Conservation (phyloP, 2,113 vertebrate genomes). For the Anguilla japonica region DNA sequence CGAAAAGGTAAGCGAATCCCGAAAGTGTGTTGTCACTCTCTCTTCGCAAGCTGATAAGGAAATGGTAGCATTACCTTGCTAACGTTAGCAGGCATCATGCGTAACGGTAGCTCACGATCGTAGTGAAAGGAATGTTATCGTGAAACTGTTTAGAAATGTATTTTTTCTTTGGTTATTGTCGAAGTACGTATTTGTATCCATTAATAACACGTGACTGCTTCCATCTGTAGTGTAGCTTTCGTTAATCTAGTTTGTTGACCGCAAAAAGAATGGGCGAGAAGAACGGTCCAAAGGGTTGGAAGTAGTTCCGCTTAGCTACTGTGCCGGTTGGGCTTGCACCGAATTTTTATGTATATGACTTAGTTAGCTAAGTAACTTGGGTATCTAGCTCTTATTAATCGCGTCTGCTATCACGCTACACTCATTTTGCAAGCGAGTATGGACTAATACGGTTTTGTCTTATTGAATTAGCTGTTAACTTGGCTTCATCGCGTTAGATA, state of each 20-base stretch:
- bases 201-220: background rate
- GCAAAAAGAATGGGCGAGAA: constrained; percentile 26
- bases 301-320: background rate
- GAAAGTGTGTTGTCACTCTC: background rate
- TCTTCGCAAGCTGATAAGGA: background rate
- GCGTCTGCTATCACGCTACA: background rate
- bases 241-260: background rate
- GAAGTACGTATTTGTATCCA: background rate
- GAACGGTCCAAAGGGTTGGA: constrained; percentile 2
- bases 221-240: background rate
- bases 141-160: background rate
- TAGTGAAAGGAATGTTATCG: background rate
- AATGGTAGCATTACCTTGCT: background rate
- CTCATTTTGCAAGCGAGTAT: background rate
- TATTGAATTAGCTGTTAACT: background rate
- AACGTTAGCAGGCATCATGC: background rate
- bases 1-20: constrained; percentile 25
- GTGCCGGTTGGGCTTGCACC: background rate
- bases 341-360: background rate
- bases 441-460: background rate
- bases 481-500: background rate
- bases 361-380: background rate
- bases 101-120: background rate
- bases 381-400: background rate
- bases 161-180: background rate